Evolutionary conservation across 2,113 vertebrate genomes (phyloP).

Genomic region (Oncorhynchus mykiss): DNA sequence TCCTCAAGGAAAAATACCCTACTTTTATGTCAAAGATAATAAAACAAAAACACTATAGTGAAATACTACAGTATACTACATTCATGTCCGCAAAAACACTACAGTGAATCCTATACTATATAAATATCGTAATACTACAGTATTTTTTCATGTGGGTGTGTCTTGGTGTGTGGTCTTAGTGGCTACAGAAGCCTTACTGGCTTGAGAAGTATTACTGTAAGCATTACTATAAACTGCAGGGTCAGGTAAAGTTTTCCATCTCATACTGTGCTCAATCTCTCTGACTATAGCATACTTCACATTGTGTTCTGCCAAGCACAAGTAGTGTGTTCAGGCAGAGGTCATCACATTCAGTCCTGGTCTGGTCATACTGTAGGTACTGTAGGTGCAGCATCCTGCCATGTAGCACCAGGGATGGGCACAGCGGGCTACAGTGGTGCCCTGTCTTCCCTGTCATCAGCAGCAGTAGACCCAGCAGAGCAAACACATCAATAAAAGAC

Average conservation of each 20-base stretch:
- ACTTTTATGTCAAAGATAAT: no score
- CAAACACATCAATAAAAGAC: background rate
- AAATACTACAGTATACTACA: no score
- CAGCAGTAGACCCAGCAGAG: background rate
- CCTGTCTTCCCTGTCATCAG: background rate
- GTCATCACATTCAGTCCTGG: background rate
- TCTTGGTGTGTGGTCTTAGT: background rate
- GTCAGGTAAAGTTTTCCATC: background rate
- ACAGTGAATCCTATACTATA: no score
- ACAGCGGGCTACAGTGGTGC: background rate
- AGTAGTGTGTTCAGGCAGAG: background rate
- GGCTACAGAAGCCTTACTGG: background rate
- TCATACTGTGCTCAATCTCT: background rate
- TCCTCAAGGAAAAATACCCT: no score
- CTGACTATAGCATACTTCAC: background rate
- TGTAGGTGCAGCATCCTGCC: background rate
- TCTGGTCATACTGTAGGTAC: background rate
- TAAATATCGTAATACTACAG: no score
- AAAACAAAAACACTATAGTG: no score
- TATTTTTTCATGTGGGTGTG: no score
- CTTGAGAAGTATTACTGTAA: background rate
- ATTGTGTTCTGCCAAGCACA: background rate
- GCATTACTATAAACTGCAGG: no score
- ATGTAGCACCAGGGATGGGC: background rate
- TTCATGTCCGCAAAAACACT: no score